Evolutionary conservation across 2,113 vertebrate genomes (phyloP).

Genomic region (Cephalopterus ornatus): DNA sequence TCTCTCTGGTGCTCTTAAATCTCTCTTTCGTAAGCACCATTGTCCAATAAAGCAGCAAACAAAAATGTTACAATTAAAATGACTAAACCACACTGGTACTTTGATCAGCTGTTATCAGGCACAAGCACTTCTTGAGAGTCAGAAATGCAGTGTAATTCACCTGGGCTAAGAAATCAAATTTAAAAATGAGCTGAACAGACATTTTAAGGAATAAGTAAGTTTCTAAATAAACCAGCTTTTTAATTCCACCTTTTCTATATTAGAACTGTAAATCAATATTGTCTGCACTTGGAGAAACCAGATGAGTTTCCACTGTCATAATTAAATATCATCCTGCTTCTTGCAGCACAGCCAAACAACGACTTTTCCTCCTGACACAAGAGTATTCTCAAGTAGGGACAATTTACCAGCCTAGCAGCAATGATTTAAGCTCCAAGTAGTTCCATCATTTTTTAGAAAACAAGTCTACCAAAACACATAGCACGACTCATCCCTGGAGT

Average conservation of each 20-base stretch:
- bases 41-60: background rate
- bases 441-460: background rate
- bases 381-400: background rate
- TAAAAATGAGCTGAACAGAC: constrained; percentile 39
- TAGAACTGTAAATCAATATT: constrained; percentile 14
- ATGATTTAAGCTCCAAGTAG: background rate
- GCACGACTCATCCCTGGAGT: background rate
- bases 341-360: background rate
- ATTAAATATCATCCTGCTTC: constrained; percentile 18
- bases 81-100: background rate
- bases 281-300: background rate
- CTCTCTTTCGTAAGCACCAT: background rate
- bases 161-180: constrained; percentile 4
- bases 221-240: constrained; percentile 28
- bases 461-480: background rate
- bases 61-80: background rate
- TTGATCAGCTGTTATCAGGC: background rate
- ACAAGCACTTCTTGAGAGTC: background rate
- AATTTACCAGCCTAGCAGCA: background rate
- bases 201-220: constrained; percentile 6
- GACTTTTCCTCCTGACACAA: background rate
- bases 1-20: background rate
- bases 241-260: background rate
- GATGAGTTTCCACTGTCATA: background rate
- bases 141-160: background rate